Base-by-base conservation (phyloP, 2,888 invertebrate species). In the Congeria kusceri region DNA sequence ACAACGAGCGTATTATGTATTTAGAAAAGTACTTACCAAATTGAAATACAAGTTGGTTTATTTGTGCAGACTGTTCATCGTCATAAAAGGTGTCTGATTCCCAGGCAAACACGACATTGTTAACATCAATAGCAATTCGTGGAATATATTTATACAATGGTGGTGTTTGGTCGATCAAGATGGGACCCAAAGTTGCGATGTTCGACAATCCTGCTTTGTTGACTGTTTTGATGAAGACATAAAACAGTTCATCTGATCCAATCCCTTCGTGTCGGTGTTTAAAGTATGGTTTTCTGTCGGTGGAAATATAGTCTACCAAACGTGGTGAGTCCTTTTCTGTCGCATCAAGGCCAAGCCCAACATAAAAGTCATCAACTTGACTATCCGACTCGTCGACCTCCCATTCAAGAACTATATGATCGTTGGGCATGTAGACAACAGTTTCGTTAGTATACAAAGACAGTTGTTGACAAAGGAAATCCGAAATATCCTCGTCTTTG, bases 131-230 rank as follows among this genome's bases (percentile, higher is more conserved):
- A 9, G 25, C 39, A 0, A 80, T 65, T n/a, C 53, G n/a, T n/a
- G 83, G 69, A 7, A 39, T 49, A 9, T 59, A 27, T 11, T 66
- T 64, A 23, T 76, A 68, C 11, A 64, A 0, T 15, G 88, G 88
- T 28, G 78, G 78, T 23, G 78, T 69, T 70, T 73, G 61, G 28
- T 78, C 78, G 25, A 85, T 76, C 7, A 86, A 15, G 1, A 86
- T 53, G n/a, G 87, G 86, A n/a, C 86, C 87, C 27, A 86, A 20
- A 0, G 69, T 25, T 13, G 56, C 58, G 7, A 76, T 59, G 11
- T 58, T 69, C 20, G 70, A 56, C 20, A 84, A 25, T 2, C 81
- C 82, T n/a, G 86, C 85, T 64, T 83, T 86, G 71, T 85, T 87
- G 11, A 63, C 56, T 18, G 76, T 76, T 62, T 74, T 81, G 0